These are phyloP conservation scores for Bruchidius siliquastri DNA, from an alignment of 2,888 invertebrate species.

Conservation along the genomic window DNA sequence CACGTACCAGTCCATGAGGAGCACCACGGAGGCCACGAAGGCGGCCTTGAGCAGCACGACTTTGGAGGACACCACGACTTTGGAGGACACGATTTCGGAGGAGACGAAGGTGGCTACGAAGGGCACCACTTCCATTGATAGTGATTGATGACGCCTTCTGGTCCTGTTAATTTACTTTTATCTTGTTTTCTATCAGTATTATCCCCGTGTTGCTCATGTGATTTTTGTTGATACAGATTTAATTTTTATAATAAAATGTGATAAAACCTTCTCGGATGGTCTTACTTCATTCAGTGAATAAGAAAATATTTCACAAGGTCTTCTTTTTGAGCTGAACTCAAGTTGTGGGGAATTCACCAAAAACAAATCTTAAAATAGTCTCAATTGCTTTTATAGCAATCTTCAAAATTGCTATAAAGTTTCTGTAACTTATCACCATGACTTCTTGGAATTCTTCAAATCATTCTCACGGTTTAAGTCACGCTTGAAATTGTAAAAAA, in stretches of 20 bases:
- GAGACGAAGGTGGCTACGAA: conserved; percentile 14
- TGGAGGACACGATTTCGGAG: no score
- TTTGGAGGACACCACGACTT: conserved; percentile 15
- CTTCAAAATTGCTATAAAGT: no score
- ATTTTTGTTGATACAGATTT: conserved; percentile 17
- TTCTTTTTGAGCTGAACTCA: no score
- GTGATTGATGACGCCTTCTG: conserved; percentile 4
- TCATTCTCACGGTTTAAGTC: no score
- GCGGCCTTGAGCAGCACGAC: conserved; percentile 8
- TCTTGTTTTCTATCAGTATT: conserved; percentile 35
- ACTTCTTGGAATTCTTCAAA: no score
- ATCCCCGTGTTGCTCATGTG: conserved; percentile 30
- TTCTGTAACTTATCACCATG: no score
- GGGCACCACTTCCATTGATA: conserved; percentile 23
- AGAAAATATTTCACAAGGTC: no score
- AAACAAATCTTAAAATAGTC: no score
- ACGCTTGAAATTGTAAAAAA: no score
- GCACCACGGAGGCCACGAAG: conserved; percentile 22
- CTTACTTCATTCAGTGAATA: not conserved
- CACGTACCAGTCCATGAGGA: conserved; percentile 52
- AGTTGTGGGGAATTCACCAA: no score
- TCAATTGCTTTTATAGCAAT: no score
- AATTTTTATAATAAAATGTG: conserved; percentile 22
- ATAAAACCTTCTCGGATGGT: not conserved
- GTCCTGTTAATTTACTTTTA: conserved; percentile 15